These are phyloP conservation scores for Phorcus lineatus DNA, from an alignment of 2,888 invertebrate species.

Conservation along the genomic window DNA sequence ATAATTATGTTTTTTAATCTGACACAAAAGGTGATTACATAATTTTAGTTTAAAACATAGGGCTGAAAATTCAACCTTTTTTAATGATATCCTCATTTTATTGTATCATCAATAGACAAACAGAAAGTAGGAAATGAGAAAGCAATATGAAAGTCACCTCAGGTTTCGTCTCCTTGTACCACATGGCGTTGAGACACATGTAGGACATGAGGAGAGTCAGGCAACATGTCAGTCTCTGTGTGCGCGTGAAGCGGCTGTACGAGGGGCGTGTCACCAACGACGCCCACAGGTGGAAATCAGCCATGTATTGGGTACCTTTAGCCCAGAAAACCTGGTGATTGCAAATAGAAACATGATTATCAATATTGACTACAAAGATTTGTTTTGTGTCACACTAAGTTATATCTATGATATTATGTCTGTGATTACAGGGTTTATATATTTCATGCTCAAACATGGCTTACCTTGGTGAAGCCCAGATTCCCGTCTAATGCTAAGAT, in stretches of 20 bases:
- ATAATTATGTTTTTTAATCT: too few relatives aligned
- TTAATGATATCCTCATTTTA: too few relatives aligned
- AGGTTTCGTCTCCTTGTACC: constrained; percentile 55
- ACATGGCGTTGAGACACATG: constrained; percentile 71
- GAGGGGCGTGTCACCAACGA: constrained; percentile 70
- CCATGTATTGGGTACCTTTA: constrained; percentile 72
- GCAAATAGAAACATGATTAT: background rate
- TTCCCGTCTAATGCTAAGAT: constrained; percentile 67
- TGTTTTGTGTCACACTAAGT: too few relatives aligned
- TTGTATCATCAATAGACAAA: too few relatives aligned
- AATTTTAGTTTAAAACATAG: too few relatives aligned
- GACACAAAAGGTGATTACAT: too few relatives aligned
- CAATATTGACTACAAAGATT: background rate
- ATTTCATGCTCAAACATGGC: background rate
- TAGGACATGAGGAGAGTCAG: constrained; percentile 67
- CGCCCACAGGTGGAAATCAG: constrained; percentile 73
- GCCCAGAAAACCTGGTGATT: constrained; percentile 66
- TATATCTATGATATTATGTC: too few relatives aligned
- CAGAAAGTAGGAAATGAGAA: too few relatives aligned
- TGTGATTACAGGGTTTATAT: too few relatives aligned
- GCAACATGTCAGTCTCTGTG: constrained; percentile 71
- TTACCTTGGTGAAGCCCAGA: constrained; percentile 69
- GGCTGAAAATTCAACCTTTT: too few relatives aligned
- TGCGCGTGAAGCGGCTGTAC: constrained; percentile 71
- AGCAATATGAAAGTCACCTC: too few relatives aligned